Percentiles rank a stretch among this genome's conserved stretches.
These are phyloP conservation scores for Agelastica alni DNA, from an alignment of 2,888 invertebrate species.

Conservation along the genomic window DNA sequence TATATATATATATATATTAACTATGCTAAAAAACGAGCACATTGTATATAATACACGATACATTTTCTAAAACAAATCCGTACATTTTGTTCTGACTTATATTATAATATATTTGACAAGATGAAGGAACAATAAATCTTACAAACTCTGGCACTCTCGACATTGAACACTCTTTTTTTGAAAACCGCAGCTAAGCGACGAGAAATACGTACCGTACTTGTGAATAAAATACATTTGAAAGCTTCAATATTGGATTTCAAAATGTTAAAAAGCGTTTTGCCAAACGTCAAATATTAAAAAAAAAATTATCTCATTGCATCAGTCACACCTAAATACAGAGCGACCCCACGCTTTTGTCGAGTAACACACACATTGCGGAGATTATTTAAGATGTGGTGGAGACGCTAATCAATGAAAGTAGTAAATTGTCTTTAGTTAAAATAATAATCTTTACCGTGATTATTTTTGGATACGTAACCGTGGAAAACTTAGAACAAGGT, in stretches of 20 bases:
- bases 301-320: too few species aligned
- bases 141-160: constrained; percentile 19
- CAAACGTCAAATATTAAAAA: too few species aligned
- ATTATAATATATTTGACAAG: constrained; percentile 33
- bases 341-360: too few species aligned
- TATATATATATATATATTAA: constrained; percentile 2
- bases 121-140: constrained; percentile 26
- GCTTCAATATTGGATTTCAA: not conserved
- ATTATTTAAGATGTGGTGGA: too few species aligned
- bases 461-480: too few species aligned
- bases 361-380: too few species aligned
- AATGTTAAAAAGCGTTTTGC: not conserved
- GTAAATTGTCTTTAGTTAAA: not conserved
- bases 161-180: constrained; percentile 5
- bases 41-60: constrained; percentile 37
- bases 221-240: not conserved
- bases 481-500: not conserved
- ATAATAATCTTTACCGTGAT: not conserved
- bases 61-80: constrained; percentile 32
- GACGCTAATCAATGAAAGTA: not conserved
- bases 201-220: not conserved
- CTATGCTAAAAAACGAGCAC: constrained; percentile 39
- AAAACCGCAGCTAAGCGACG: not conserved
- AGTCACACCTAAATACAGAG: too few species aligned
- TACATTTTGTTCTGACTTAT: constrained; percentile 24